Conservation (phyloP, 1,140 invertebrate genomes). For the Danaus plexippus region DNA sequence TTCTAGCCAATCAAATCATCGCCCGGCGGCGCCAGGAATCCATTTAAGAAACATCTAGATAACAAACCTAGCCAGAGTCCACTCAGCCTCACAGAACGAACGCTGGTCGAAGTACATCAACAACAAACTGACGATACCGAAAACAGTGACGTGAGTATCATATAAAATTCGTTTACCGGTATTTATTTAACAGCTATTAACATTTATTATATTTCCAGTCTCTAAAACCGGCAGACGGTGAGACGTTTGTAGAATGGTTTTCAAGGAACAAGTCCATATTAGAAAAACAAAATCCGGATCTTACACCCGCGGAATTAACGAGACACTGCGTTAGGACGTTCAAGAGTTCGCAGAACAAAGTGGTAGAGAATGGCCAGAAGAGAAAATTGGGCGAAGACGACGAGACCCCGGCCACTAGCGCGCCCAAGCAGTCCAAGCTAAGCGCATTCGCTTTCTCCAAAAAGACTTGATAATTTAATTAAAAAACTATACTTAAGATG, state of each 20-base stretch:
- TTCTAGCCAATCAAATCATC: slow-evolving; percentile 64
- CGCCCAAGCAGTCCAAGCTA: slow-evolving; percentile 66
- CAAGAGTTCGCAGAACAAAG: slow-evolving; percentile 57
- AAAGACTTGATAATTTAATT: slow-evolving; percentile 29
- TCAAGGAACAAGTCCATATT: slow-evolving; percentile 70
- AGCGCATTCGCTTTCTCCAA: slow-evolving; percentile 67
- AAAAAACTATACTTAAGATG: background rate
- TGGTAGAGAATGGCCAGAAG: slow-evolving; percentile 37
- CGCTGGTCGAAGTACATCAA: slow-evolving; percentile 48
- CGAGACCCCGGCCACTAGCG: slow-evolving; percentile 31
- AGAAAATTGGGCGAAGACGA: slow-evolving; percentile 50
- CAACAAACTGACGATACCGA: slow-evolving; percentile 28
- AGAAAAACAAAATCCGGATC: slow-evolving; percentile 71
- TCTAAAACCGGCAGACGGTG: slow-evolving; percentile 37
- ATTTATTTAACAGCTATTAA: background rate
- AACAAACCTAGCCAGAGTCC: slow-evolving; percentile 44
- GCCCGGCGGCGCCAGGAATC: slow-evolving; percentile 53
- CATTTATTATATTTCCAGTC: slow-evolving; percentile 32
- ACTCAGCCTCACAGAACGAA: slow-evolving; percentile 56
- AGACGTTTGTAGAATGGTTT: slow-evolving; percentile 75
- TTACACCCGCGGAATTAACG: slow-evolving; percentile 69
- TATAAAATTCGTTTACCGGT: background rate
- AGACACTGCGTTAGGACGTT: slow-evolving; percentile 71
- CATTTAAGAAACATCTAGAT: slow-evolving; percentile 62
- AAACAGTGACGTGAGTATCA: slow-evolving; percentile 50